These are phyloP conservation scores for Notechis scutatus DNA, from an alignment of 2,113 vertebrate species.

Conservation along the genomic window DNA sequence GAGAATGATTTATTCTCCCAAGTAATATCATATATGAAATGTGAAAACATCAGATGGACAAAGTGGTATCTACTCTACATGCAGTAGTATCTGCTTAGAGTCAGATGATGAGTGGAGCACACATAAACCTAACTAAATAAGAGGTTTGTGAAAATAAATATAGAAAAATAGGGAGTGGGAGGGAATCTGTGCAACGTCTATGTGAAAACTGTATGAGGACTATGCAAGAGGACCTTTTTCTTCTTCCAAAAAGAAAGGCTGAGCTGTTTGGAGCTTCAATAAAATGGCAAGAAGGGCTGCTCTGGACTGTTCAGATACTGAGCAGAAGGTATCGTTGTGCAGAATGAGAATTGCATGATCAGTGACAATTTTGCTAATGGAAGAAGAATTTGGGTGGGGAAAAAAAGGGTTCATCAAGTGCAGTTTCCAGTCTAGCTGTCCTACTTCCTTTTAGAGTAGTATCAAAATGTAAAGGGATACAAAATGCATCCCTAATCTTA, in stretches of 20 bases:
- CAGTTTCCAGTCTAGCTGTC: background rate
- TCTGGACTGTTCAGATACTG: background rate
- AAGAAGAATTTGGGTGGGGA: background rate
- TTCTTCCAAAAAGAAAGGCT: background rate
- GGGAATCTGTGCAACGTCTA: too few relatives aligned
- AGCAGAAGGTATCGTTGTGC: background rate
- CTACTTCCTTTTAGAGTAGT: background rate
- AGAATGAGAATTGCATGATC: background rate
- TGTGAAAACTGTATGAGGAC: too few relatives aligned
- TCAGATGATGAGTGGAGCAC: background rate
- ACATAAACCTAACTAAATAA: background rate
- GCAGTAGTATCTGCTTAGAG: background rate
- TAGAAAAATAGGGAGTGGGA: background rate
- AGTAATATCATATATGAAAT: background rate
- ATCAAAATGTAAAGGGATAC: background rate
- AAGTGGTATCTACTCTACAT: background rate
- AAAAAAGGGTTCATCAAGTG: background rate
- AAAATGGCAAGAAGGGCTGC: background rate
- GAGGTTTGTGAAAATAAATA: background rate
- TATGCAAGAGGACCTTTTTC: background rate
- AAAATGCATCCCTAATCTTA: background rate
- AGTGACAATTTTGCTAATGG: background rate
- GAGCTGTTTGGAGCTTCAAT: background rate
- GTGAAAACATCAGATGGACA: background rate
- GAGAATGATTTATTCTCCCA: background rate